Evolutionary conservation across 2,797 vertebrate species (phyloP).

Genomic region (Muraenolepis orangiensis): DNA sequence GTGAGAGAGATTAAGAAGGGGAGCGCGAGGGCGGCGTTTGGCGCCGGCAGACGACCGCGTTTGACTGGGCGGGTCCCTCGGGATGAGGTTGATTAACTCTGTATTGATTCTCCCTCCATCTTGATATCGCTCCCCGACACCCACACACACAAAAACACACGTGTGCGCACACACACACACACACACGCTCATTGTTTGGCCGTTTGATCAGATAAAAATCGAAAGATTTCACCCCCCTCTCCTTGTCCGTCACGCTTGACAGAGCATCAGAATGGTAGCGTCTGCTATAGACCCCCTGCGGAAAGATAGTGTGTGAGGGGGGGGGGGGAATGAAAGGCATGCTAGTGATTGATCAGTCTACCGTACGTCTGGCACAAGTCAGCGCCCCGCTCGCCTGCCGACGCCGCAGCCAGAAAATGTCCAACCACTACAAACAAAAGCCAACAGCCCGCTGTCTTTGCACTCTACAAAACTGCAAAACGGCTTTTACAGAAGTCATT

Average conservation of each 20-base stretch:
- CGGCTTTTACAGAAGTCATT: neutral
- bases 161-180: no score
- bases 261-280: neutral
- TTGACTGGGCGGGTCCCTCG: neutral
- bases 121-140: neutral
- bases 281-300: neutral
- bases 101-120: neutral
- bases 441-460: neutral
- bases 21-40: neutral
- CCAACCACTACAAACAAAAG: neutral
- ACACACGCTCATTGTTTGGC: neutral
- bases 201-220: neutral
- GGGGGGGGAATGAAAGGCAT: no score
- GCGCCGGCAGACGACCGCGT: slow-evolving; percentile 5
- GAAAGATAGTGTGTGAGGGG: neutral
- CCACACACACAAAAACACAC: neutral
- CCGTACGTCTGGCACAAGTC: neutral
- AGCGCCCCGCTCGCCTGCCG: neutral
- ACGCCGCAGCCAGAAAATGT: neutral
- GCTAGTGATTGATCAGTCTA: neutral
- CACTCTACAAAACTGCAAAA: neutral
- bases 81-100: slow-evolving; percentile 9
- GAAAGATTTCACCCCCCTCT: neutral
- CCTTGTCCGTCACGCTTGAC: neutral
- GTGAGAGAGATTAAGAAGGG: neutral